Base-by-base conservation (phyloP, 2,113 vertebrate genomes). In the Thamnaconus septentrionalis region DNA sequence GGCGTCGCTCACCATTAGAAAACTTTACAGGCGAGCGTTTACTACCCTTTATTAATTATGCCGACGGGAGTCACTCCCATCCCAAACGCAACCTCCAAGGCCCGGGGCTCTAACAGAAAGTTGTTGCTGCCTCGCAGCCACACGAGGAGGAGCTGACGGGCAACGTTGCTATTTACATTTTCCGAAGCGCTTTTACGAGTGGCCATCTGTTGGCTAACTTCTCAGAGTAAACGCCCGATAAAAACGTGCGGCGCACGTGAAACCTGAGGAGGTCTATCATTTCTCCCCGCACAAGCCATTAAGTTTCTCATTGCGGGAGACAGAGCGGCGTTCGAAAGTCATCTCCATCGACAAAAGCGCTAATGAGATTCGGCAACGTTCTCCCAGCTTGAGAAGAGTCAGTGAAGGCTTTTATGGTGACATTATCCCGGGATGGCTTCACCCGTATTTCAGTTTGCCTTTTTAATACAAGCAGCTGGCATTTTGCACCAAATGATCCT, bases 191-290 rank as follows among this genome's bases (percentile, higher is more conserved):
- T 74, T 68, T 78, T 63, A 78, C 76, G 75, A 75, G 61, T 50
- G 73, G 53, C 76, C 79, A 85, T 88, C 76, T 86, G 82, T 53
- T 76, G 64, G 66, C n/a, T 71, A 72, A 76, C 62, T 68, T 64
- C 47, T 75, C 51, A 78, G 76, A 86, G n/a, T 76, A 83, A 80
- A 86, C 68, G 62, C 61, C 61, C 52, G 18, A 70, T 83, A 75
- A 87, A 87, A 83, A 81, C 4, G 49, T 71, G 49, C 65, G 49
- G 75, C 81, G 74, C 81, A 86, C 74, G 72, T 59, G 60, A 76
- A 78, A 88, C 70, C 82, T 80, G 76, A 75, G 70, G 71, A 79
- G 49, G 57, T 18, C 53, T 45, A 65, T 82, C 48, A 62, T 74
- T 80, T 73, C 71, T 59, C 47, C 55, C 55, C 61, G 70, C 69